Percentiles rank a stretch among this genome's conserved stretches.
Conservation (phyloP, 1,140 invertebrate species). For the Temnothorax curvispinosus region DNA sequence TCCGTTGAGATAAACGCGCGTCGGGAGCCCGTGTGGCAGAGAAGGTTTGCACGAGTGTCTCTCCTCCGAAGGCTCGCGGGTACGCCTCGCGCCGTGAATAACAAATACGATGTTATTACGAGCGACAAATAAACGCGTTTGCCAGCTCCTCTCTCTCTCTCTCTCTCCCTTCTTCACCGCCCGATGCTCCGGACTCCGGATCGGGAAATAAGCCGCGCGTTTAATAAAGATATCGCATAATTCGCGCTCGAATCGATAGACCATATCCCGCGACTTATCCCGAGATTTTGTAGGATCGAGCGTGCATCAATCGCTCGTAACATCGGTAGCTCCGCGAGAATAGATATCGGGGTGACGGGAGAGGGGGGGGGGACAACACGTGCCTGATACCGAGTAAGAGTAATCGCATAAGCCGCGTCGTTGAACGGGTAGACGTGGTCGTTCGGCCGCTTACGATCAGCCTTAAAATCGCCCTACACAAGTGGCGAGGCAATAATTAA, state of each 20-base stretch:
- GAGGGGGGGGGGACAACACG: background rate
- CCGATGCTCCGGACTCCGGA: background rate
- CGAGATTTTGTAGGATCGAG: background rate
- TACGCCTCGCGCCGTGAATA: slow-evolving; percentile 61
- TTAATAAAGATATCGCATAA: slow-evolving; percentile 42
- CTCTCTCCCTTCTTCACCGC: background rate
- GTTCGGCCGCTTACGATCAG: background rate
- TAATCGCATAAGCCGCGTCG: background rate
- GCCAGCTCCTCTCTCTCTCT: background rate
- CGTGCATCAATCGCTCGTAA: background rate
- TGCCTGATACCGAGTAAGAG: background rate
- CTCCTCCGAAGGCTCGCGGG: background rate
- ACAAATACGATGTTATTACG: slow-evolving; percentile 68
- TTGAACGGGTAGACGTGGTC: background rate
- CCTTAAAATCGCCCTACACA: slow-evolving; percentile 11
- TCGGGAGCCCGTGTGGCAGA: background rate
- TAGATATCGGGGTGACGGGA: too few relatives aligned
- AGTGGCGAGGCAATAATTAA: slow-evolving; percentile 59
- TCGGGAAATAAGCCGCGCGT: slow-evolving; percentile 48
- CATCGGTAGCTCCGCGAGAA: background rate
- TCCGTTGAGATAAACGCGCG: slow-evolving; percentile 57
- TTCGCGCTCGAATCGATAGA: slow-evolving; percentile 11
- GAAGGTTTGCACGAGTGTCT: background rate
- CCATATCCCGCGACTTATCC: background rate
- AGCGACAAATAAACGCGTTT: slow-evolving; percentile 69